Base-by-base conservation (phyloP, 2,113 vertebrate genomes). In the Scytalopus superciliaris region DNA sequence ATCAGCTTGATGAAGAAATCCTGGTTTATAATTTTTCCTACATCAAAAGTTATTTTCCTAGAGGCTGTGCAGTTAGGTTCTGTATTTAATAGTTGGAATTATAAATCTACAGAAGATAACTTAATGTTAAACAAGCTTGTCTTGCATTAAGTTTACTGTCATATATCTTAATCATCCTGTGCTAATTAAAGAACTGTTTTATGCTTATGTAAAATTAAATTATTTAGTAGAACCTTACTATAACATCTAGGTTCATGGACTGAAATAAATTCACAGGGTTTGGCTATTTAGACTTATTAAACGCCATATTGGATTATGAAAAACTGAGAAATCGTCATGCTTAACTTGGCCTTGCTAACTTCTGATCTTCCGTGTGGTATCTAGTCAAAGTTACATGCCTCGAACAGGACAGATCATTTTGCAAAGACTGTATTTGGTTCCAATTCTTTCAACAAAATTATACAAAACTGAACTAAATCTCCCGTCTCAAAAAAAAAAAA, bases 401-500 rank as follows among this genome's bases (percentile, higher is more conserved):
- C 67, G 45, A 78, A 59, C 39, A 47, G 9, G 7, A 40, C 19
- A 73, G 18, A 62, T 53, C 1, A 24, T 81, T 90, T 77, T 66
- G 35, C 14, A 69, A 83, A 76, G 4, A 45, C 72, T 44, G 4
- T 63, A 9, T 76, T 73, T 66, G 21, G 9, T 80, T 90, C 52
- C 16, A 7, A 62, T 62, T 69, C 21, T 66, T 92, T 84, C 10
- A 57, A 80, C 8, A 57, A 59, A 40, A 7, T n/a, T 37, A 7
- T 49, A 24, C 4, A 74, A 67, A 80, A 44, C 16, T 39, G 37
- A 87, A 76, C 82, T 18, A 68, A 80, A 53, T 76, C 30, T 14
- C 8, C 12, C 14, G 12, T 37, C 10, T 13, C 15, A 3, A 3
- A n/a, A n/a, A n/a, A n/a, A n/a, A n/a, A n/a, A n/a, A n/a, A n/a